phyloP scores from a whole-genome alignment of 2,113 vertebrate genomes.

The Microcebus ravelobensis region DNA sequence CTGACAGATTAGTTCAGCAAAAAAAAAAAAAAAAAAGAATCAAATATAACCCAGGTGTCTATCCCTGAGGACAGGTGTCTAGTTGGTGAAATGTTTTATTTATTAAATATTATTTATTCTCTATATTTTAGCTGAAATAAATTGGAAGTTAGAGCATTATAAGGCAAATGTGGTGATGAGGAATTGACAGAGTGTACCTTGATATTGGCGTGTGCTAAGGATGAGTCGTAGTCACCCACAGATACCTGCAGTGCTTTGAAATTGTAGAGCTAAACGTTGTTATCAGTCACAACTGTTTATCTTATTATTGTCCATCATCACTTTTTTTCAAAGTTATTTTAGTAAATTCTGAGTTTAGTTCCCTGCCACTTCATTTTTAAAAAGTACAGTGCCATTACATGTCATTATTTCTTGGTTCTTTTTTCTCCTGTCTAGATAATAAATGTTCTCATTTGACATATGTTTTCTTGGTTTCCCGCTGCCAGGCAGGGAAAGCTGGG shows the following conservation, averaged over 20 bases:
- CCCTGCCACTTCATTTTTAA: not conserved
- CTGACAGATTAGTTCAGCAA: not conserved
- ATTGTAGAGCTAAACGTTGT: not conserved
- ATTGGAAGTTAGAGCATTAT: not conserved
- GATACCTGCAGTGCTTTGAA: not conserved
- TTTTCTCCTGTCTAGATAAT: not conserved
- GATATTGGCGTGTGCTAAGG: not conserved
- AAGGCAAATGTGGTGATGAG: not conserved
- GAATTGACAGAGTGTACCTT: not conserved
- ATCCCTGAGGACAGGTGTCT: not conserved
- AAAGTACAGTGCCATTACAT: not conserved
- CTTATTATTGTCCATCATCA: not conserved
- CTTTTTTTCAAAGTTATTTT: not conserved
- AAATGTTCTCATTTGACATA: not conserved
- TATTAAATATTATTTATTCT: not conserved
- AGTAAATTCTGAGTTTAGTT: not conserved
- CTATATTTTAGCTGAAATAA: not conserved
- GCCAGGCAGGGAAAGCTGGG: not conserved
- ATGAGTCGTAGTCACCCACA: not conserved
- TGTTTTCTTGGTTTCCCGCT: not conserved
- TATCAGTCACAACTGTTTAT: not conserved
- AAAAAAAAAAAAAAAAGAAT: not conserved
- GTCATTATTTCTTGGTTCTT: not conserved
- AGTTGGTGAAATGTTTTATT: not conserved
- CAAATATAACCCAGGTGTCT: not conserved